Evolutionary conservation across 2,888 invertebrate species (phyloP).

Genomic region (Oscheius sp.): DNA sequence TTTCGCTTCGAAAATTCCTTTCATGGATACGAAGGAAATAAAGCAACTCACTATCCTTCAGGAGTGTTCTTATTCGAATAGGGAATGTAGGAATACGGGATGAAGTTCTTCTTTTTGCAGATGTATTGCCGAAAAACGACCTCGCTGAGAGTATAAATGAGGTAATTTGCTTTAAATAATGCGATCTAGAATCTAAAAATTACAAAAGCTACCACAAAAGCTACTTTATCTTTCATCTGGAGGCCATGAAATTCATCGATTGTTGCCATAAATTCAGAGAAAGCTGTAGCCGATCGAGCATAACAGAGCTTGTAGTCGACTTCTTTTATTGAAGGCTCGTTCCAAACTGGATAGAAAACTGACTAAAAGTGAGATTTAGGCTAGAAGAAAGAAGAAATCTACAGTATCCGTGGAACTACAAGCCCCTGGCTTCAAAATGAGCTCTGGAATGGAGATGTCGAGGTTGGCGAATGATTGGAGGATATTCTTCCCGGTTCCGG

Average conservation of each 20-base stretch:
- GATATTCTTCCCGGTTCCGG: neutral
- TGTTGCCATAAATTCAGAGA: conserved; percentile 1
- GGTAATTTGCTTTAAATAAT: neutral
- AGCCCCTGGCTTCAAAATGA: neutral
- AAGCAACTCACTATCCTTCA: neutral
- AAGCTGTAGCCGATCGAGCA: neutral
- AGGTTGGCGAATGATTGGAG: neutral
- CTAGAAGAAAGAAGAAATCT: neutral
- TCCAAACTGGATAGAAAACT: conserved; percentile 2
- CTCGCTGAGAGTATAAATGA: neutral
- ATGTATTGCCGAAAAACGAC: neutral
- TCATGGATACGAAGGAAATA: neutral
- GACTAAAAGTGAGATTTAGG: neutral
- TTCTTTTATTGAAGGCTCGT: neutral
- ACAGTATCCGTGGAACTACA: neutral
- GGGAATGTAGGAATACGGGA: neutral
- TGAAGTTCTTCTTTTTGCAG: neutral
- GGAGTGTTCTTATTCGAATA: neutral
- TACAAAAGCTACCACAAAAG: neutral
- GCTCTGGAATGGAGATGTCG: neutral
- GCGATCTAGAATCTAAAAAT: neutral
- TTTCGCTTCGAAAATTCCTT: too few species aligned
- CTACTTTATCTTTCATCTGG: neutral
- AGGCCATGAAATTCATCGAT: neutral
- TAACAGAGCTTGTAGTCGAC: neutral